Base-by-base conservation (phyloP, 2,113 vertebrate genomes). In the Synodontis membranacea region DNA sequence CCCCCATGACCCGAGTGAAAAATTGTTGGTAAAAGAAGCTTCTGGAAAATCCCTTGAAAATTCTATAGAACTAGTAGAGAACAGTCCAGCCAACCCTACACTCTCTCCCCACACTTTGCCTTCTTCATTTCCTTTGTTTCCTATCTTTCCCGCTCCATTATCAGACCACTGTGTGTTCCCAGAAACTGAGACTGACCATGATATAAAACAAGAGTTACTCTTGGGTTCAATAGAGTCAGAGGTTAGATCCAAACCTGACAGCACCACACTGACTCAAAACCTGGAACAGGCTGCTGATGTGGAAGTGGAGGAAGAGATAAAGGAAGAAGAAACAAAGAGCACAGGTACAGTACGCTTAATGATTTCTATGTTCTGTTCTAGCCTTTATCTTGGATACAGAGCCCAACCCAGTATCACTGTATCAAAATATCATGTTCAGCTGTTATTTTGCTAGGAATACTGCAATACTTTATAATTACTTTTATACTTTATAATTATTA, bases 191-290 rank as follows among this genome's bases (percentile, higher is more conserved):
- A n/a, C 52, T 31, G 89, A 84, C n/a, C 34, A 89, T 37, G 44
- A 90, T 23, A 87, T 94, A 34, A 94, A 94, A 88, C 86, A 89
- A 7, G 93, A 95, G 10, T 90, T 91, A 48, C 87, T 90, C 25
- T 23, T 89, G 23, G 72, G 90, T 81, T 91, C 84, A 37, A 86
- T 90, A 10, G 86, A n/a, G 75, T 89, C 91, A 60, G 90, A 89
- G n/a, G 54, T 89, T 28, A 91, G 89, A 56, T 66, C 87, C 44
- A 89, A 91, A 87, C 89, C 90, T 0, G 94, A 95, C 89, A 95
- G 93, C 89, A 95, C 93, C 0, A 92, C 95, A 2, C 87, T 91
- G 42, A 94, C 92, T 25, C 93, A 93, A 0, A 94, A 94, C 37
- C 89, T 94, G 34, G 94, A 95, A 88, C 94, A 93, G 86, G 79